Base-by-base conservation (phyloP, 2,113 vertebrate genomes). In the Heteronetta atricapilla region DNA sequence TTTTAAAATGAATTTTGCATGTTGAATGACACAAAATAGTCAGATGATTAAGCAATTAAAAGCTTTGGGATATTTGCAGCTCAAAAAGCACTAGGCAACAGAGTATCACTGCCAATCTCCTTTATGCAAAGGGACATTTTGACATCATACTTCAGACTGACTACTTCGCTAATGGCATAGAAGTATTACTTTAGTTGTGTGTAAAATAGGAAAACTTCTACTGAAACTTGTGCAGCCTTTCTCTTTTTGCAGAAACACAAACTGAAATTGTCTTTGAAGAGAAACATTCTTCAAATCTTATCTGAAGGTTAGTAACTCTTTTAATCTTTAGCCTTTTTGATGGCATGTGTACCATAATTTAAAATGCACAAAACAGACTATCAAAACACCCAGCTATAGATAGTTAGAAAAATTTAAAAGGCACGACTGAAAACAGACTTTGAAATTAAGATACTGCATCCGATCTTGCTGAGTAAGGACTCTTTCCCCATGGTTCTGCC, bases 281-380 rank as follows among this genome's bases (percentile, higher is more conserved):
- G 62, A 69, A 70, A 76, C 15, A 69, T 77, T 86, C 75, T 91
- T 67, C 36, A 25, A 67, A 84, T 13, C 74, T 60, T 70, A 52
- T 91, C 88, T 90, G 88, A 94, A 93, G 86, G 93, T 96, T 94
- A 90, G 59, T 31, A 91, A 82, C 40, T 79, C 95, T 91, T 88
- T 88, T 94, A 95, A 96, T 97, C 90, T 92, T 94, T 86, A 94
- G 90, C 86, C 77, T 82, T 92, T 94, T 82, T 90, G 83, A 90
- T 90, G 80, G 69, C 69, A 78, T 86, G 21, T 74, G 74, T 73
- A 13, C 44, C 53, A 15, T 76, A 88, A 92, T 96, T 94, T 91
- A 84, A 95, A 94, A 96, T 97, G 72, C 88, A 83, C 60, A 87
- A 89, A 93, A 81, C 69, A 95, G 82, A 78, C 73, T 80, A 91